A percentile compares a stretch with the other conserved stretches of the same genome.
Evolutionary conservation across 2,113 vertebrate species (phyloP).

Genomic region (Regulus satrapa): DNA sequence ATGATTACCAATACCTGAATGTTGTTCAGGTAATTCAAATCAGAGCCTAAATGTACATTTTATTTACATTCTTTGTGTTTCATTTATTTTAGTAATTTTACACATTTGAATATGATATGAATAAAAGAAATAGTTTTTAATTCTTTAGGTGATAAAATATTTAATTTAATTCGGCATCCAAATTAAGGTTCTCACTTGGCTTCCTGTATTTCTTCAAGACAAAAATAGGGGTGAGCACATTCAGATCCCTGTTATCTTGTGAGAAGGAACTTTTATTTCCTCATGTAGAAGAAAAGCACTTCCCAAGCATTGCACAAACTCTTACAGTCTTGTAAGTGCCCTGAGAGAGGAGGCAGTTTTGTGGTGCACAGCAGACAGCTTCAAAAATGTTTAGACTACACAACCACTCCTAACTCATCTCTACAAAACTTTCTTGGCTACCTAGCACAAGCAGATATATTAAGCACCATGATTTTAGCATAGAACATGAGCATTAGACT

Average conservation of each 20-base stretch:
- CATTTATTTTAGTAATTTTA: neutral
- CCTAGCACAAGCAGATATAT: neutral
- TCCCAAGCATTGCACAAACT: neutral
- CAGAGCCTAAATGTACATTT: neutral
- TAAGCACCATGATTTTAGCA: neutral
- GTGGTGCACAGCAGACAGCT: fast-evolving
- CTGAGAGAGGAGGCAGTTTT: fast-evolving
- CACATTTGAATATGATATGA: neutral
- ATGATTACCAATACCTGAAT: neutral
- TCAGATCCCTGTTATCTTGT: neutral
- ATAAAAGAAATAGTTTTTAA: neutral
- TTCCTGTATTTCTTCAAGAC: neutral
- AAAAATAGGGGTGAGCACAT: fast-evolving
- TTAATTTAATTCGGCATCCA: neutral
- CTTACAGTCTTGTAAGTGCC: neutral
- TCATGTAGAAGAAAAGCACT: neutral
- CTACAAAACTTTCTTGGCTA: neutral
- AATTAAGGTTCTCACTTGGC: neutral
- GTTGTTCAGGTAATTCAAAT: neutral
- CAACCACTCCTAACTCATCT: neutral
- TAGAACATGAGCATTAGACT: no score
- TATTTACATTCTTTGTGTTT: neutral
- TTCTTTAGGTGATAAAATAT: neutral
- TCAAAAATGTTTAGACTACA: neutral
- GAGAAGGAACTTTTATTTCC: neutral